phyloP scores from a whole-genome alignment of 2,113 vertebrate species.

The Cathartes aura region DNA sequence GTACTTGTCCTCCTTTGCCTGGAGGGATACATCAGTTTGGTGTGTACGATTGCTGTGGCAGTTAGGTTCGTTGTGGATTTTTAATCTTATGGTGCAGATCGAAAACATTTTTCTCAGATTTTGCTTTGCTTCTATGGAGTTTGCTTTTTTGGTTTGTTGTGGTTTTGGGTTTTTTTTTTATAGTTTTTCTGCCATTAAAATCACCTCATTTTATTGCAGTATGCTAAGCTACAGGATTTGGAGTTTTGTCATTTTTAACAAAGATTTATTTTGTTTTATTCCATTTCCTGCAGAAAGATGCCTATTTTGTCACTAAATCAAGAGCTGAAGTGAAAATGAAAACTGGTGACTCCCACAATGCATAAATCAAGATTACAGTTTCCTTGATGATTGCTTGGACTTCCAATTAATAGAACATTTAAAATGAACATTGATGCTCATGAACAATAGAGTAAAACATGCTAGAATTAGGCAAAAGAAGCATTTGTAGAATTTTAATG shows the following conservation, averaged over 20 bases:
- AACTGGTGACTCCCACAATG: not conserved
- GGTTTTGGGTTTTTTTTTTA: not conserved
- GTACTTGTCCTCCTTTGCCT: not conserved
- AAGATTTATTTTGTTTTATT: not conserved
- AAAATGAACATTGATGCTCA: not conserved
- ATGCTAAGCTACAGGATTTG: not conserved
- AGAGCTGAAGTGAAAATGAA: not conserved
- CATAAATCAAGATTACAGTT: conserved; percentile 19
- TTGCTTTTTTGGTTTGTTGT: not conserved
- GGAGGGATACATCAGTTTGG: not conserved
- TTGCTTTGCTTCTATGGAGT: not conserved
- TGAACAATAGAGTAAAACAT: conserved; percentile 6
- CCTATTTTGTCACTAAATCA: not conserved
- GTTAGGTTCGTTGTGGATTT: not conserved
- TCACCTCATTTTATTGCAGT: not conserved
- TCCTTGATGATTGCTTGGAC: not conserved
- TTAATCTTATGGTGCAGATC: not conserved
- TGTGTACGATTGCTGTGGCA: not conserved
- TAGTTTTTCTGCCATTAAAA: not conserved
- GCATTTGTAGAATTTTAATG: not conserved
- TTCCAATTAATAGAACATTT: not conserved
- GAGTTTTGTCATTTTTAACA: not conserved
- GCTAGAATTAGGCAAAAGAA: not conserved
- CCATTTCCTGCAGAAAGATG: not conserved
- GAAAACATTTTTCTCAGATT: not conserved